Conservation (phyloP, 2,888 invertebrate genomes). For the Tenthredo notha region DNA sequence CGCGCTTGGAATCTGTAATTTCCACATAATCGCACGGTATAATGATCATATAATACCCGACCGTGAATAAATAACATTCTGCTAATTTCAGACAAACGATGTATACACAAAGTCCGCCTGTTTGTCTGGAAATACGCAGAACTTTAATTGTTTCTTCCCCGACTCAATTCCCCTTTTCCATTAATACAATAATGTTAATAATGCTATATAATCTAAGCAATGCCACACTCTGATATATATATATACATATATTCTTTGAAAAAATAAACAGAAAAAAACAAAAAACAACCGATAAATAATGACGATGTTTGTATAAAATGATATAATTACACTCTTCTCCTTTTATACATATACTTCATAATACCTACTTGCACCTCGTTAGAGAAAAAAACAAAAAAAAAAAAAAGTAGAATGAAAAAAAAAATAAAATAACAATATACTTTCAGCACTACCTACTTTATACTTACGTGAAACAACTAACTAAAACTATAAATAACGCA, state of each 20-base stretch:
- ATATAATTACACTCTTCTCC: constrained; percentile 18
- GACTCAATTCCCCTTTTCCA: constrained; percentile 12
- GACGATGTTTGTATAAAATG: constrained; percentile 27
- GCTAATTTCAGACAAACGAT: constrained; percentile 15
- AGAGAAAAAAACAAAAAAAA: background rate
- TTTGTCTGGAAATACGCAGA: constrained; percentile 22
- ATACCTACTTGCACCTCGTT: constrained; percentile 16
- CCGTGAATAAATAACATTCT: constrained; percentile 20
- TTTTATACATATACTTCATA: background rate
- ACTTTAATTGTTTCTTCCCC: constrained; percentile 8
- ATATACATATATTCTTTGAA: background rate
- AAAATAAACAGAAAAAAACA: background rate
- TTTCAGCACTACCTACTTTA: background rate
- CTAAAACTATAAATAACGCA: constrained; percentile 13
- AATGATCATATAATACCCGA: background rate
- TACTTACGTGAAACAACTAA: background rate
- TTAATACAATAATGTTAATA: constrained; percentile 41
- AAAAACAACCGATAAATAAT: constrained; percentile 13
- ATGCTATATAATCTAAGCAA: constrained; percentile 52
- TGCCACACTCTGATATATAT: constrained; percentile 1
- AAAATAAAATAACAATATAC: background rate
- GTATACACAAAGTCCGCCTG: background rate
- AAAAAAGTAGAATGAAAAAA: background rate
- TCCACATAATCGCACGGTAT: too few species aligned
- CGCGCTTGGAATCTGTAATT: too few species aligned